Evolutionary conservation across 2,113 vertebrate genomes (phyloP), one percentile per base, ranked within the genome.

Genomic region (Larimichthys polyactis): DNA sequence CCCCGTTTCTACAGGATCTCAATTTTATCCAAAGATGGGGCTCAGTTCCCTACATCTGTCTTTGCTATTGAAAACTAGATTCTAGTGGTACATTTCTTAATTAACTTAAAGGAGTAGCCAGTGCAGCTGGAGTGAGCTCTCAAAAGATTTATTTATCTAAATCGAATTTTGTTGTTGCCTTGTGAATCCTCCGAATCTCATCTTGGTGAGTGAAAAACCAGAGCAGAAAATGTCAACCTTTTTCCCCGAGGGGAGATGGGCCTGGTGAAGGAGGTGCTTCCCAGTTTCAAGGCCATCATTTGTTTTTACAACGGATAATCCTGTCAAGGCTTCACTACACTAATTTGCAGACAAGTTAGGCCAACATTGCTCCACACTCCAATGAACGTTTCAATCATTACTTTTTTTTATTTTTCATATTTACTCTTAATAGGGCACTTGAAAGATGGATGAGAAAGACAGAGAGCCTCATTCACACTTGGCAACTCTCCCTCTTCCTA

Each of bases 221-320:
- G 14, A 64, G 44, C 22, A 52, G 40, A 78, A 75, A 40, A 48
- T 70, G 52, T 0, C 9, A 70, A 40, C 16, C 16, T 48, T 29
- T 58, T 7, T 2, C 62, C 74, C 72, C 36, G 63, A 49, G 82
- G 73, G 40, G 19, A 68, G 19, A 9, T 24, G 32, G 58, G 54
- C 48, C 36, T 22, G 8, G 22, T 8, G 46, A 78, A 66, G 52
- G 75, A 54, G 59, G 69, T 62, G 71, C 46, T 82, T 75, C 69
- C 40, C 16, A 11, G 19, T 79, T 73, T 86, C 59, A 79, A 79
- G 75, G 73, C 58, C 75, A 32, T 88, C 64, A 69, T 90, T 89
- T 85, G 68, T 63, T 84, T 83, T 89, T 78, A 86, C 67, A 66
- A 81, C 49, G 43, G 81, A 88, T 88, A 83, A 78, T 27, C 68